phyloP scores from a whole-genome alignment of 2,797 vertebrate species.

The Ctenochaetus hawaiiensis region DNA sequence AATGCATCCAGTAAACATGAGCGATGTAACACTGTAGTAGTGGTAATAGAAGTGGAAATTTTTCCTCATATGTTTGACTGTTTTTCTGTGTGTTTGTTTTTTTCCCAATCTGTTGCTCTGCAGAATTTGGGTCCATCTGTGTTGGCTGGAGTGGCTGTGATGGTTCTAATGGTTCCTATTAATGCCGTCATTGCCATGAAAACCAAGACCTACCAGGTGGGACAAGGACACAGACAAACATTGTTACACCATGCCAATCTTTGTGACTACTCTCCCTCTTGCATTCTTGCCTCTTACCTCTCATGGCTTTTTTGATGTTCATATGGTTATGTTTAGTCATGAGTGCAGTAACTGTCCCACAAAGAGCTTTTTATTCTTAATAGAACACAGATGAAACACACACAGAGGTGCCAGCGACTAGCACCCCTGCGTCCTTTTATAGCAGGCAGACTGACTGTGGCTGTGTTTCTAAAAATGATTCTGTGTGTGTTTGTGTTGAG shows the following conservation, averaged over 20 bases:
- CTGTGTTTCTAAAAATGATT: background rate
- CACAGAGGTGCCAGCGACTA: no score
- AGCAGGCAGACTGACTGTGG: no score
- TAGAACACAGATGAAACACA: background rate
- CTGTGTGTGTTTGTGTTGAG: constrained; percentile 5
- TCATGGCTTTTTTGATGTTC: background rate
- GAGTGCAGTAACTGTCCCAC: background rate
- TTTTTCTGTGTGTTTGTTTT: background rate
- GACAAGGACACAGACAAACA: constrained; percentile 4
- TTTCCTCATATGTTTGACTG: background rate
- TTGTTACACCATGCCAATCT: background rate
- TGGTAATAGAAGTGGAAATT: background rate
- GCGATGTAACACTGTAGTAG: background rate
- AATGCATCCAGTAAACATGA: background rate
- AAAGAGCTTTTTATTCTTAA: background rate
- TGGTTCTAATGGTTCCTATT: constrained; percentile 95
- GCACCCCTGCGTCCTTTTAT: no score
- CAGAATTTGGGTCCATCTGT: constrained; percentile 94
- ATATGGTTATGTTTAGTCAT: background rate
- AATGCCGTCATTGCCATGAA: constrained; percentile 97
- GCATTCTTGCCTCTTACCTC: background rate
- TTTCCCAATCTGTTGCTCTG: constrained; percentile 6
- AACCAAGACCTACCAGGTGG: constrained; percentile 96
- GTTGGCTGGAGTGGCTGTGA: constrained; percentile 95
- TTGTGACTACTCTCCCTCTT: background rate